Base-by-base conservation (phyloP, 2,888 invertebrate genomes). In the Meliscaeva auricollis region DNA sequence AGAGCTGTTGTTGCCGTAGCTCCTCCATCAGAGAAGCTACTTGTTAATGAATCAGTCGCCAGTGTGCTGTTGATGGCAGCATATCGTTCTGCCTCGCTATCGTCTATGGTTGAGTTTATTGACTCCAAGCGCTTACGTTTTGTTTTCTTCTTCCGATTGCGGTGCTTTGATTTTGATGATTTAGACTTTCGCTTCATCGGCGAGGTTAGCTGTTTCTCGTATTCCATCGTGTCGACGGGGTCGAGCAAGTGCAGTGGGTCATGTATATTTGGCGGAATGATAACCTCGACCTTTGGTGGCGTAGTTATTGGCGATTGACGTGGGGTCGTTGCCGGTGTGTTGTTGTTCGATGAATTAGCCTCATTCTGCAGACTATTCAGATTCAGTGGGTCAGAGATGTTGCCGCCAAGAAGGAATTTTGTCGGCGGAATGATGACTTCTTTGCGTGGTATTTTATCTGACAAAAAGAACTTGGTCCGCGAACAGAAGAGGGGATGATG, bases 371-470 rank as follows among this genome's bases (percentile, higher is more conserved):
- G 94, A 90, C 98, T 98, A 90, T 97, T 98, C 82, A 99, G 93
- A 93, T 99, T 99, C 56, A 99, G 93, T 0, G 98, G 99, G 93
- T 99, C 99, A 88, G 96, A 96, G 88, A 98, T 98, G 92, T 98
- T 98, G 8, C 98, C 99, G 54, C 98, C 99, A 1, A 98, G 94
- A 11, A 91, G 87, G 92, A 99, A 98, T 92, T 98, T 98, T 0
- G 97, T 97, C 0, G 98, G 98, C 68, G 97, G 96, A 89, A 97
- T 96, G 88, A 96, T 94, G 73, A 94, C 94, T 88, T 96, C 95
- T 89, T 96, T 96, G 87, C 96, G 95, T 66, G 95, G 94, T 76
- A 96, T 94, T 89, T 96, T 96, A 88, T 95, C 94, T 0, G 96
- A 95, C 60, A 96, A 93, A 90, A 95, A 95, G 91, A 95, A 95